Percentiles rank a stretch among this genome's conserved stretches.
Evolutionary conservation across 1,140 invertebrate genomes (phyloP).

Genomic region (Magallana angulata): DNA sequence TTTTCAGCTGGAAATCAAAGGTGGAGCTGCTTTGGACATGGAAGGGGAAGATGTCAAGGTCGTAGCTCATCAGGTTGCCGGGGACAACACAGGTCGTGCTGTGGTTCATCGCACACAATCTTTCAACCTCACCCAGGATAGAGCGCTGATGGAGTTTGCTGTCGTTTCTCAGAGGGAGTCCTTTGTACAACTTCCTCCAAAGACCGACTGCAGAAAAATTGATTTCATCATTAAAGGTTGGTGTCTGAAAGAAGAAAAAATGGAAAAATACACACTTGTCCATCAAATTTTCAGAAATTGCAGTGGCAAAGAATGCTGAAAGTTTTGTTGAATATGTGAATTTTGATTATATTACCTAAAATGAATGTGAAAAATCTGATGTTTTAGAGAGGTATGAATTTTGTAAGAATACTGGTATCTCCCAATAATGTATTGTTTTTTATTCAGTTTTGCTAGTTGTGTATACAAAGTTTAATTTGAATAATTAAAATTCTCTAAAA

Average conservation of each 20-base stretch:
- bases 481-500: no score
- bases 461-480: no score
- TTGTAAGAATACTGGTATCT: no score
- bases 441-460: no score
- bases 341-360: no score
- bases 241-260: not conserved
- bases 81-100: constrained; percentile 67
- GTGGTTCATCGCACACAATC: constrained; percentile 59
- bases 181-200: constrained; percentile 60
- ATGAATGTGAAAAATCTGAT: no score
- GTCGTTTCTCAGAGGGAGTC: constrained; percentile 64
- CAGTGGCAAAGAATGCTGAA: no score
- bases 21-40: constrained; percentile 63
- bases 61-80: constrained; percentile 57
- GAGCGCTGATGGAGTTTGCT: constrained; percentile 63
- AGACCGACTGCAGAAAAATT: constrained; percentile 67
- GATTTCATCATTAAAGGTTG: constrained; percentile 71
- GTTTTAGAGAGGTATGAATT: no score
- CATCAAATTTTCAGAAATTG: no score
- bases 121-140: constrained; percentile 53
- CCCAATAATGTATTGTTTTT: no score
- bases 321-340: no score
- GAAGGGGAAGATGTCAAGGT: constrained; percentile 56
- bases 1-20: constrained; percentile 64
- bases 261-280: no score